Base-by-base conservation (phyloP, 1,140 invertebrate species). In the Cyclargus thomasi region DNA sequence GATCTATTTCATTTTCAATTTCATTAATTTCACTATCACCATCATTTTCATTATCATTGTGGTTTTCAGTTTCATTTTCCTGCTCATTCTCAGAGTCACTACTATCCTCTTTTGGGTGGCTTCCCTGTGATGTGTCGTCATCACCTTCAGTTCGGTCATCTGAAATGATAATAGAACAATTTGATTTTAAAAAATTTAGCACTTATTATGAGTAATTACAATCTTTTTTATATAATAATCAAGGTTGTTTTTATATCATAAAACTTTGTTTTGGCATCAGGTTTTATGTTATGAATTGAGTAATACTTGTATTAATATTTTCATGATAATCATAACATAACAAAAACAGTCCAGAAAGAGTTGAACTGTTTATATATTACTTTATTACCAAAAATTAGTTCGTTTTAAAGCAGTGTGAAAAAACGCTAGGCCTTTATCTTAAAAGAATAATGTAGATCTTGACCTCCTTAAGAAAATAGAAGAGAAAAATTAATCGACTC, bases 91-190 rank as follows among this genome's bases (percentile, higher is more conserved):
- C 86, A 59, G 82, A 86, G 47, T 90, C 87, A 82, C 85, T 88
- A 68, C 83, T 86, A 29, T 88, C 85, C 70, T 88, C 83, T 74
- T 90, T 90, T 63, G 85, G 84, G 47, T 88, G 88, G 71, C 88
- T 90, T 72, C 83, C 88, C 74, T 88, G 86, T 80, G 86, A 88
- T 74, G 86, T 88, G 62, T 90, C 88, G 80, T 90, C 88, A 71
- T 88, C 88, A 68, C 85, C 86, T 70, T 90, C 88, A 57, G 87
- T 90, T 55, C 87, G 80, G 67, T 90, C 87, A 82, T 90, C 87
- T 90, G 80, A 68, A 78, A 82, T 66, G 8, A 29, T 18, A 67
- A 70, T 20, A 29, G 35, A 3, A 47, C 39, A 29, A 2, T 29
- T 29, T 29, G 29, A 29, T 29, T n/a, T n/a, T n/a, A 29, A 29